Conservation (phyloP, 2,888 invertebrate species). For the Ormyrus nitidulus region DNA sequence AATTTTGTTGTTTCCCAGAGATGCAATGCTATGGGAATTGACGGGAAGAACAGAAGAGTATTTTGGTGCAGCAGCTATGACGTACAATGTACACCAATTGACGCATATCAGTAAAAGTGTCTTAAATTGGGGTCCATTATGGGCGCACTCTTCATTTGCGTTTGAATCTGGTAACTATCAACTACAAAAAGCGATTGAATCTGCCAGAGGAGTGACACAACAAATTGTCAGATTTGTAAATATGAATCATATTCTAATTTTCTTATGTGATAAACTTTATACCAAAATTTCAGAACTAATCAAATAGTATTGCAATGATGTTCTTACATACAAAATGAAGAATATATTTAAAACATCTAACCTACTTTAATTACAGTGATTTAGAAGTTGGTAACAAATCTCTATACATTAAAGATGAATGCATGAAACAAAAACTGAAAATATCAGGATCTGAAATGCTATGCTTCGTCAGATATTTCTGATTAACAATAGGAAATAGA, state of each 20-base stretch:
- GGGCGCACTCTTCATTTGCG: not conserved
- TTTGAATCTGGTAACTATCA: constrained; percentile 5
- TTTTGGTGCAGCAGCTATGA: too few species aligned
- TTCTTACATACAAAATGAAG: not conserved
- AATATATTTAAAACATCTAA: not conserved
- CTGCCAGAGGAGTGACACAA: not conserved
- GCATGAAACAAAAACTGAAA: not conserved
- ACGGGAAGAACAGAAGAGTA: too few species aligned
- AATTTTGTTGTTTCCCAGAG: not conserved
- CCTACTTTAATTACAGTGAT: not conserved
- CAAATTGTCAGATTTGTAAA: constrained; percentile 14
- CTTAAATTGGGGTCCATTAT: constrained; percentile 11
- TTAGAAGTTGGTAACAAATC: not conserved
- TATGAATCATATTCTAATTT: not conserved
- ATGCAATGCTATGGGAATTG: too few species aligned
- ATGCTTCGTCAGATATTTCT: not conserved
- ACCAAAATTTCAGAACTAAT: not conserved
- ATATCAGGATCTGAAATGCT: not conserved
- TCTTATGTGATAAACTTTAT: not conserved
- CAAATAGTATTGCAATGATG: not conserved
- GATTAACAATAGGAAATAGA: not conserved
- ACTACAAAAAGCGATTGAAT: constrained; percentile 15
- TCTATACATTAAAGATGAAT: not conserved
- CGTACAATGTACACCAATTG: too few species aligned
- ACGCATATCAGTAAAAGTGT: constrained; percentile 5